These are phyloP conservation scores for Amazona vittata DNA, from an alignment of 2,113 vertebrate genomes.

Conservation along the genomic window DNA sequence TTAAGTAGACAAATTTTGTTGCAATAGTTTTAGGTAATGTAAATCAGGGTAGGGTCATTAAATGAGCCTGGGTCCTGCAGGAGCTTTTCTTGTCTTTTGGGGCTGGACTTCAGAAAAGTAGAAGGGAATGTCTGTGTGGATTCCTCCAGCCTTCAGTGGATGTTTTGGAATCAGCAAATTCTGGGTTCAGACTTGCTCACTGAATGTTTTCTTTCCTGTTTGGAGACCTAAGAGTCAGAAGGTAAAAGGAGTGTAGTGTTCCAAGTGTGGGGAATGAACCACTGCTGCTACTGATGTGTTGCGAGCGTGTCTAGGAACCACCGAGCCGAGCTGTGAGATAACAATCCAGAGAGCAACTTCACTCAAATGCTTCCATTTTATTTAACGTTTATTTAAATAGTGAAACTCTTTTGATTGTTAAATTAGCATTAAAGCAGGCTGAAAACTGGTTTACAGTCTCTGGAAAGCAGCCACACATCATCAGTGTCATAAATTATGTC, in stretches of 20 bases:
- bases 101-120: neutral
- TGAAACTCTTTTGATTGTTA: conserved; percentile 18
- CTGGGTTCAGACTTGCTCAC: neutral
- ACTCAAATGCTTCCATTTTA: conserved; percentile 10
- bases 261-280: neutral
- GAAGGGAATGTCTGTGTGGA: neutral
- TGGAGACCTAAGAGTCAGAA: neutral
- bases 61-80: neutral
- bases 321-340: neutral
- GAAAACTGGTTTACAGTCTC: conserved; percentile 9
- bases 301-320: neutral
- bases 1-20: neutral
- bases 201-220: neutral
- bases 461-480: conserved; percentile 17
- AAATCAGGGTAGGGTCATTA: neutral
- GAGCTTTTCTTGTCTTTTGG: neutral
- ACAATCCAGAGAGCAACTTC: neutral
- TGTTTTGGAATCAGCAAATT: neutral
- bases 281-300: neutral
- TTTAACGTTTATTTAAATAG: conserved; percentile 45
- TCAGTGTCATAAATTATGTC: conserved; percentile 18
- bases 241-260: neutral
- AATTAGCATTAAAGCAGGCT: conserved; percentile 20
- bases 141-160: neutral
- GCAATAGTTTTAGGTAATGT: neutral